These are phyloP conservation scores for Pseudococcus viburni DNA, from an alignment of 2,888 invertebrate genomes.

Conservation along the genomic window DNA sequence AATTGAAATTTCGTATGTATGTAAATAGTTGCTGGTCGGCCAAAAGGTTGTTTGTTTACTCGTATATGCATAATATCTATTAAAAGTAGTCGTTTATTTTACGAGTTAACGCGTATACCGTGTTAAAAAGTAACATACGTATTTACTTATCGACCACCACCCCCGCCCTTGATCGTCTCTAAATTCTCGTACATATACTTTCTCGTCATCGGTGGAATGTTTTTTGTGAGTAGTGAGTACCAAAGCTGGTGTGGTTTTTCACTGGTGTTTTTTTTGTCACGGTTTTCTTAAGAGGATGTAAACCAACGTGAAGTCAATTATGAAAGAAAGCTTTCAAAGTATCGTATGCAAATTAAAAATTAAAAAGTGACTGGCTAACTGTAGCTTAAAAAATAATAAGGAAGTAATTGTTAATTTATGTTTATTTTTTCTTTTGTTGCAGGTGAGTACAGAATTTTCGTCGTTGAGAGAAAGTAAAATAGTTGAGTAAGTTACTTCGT, in stretches of 20 bases:
- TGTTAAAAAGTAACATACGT: constrained; percentile 53
- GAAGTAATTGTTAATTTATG: too few relatives aligned
- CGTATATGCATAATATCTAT: constrained; percentile 41
- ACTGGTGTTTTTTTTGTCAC: background rate
- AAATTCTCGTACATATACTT: background rate
- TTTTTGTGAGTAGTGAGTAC: background rate
- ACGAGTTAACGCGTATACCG: constrained; percentile 45
- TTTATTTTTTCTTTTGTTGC: too few relatives aligned
- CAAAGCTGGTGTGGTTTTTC: background rate
- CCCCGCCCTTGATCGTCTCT: background rate
- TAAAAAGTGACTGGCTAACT: too few relatives aligned
- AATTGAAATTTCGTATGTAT: constrained; percentile 32
- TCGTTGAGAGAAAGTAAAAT: too few relatives aligned
- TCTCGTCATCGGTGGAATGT: background rate
- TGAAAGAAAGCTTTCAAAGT: too few relatives aligned
- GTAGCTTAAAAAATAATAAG: too few relatives aligned
- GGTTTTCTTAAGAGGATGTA: too few relatives aligned
- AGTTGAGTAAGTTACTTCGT: too few relatives aligned
- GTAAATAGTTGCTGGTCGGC: constrained; percentile 1
- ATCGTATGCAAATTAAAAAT: too few relatives aligned
- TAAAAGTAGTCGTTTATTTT: constrained; percentile 53
- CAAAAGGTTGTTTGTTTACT: constrained; percentile 41
- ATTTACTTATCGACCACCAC: constrained; percentile 32
- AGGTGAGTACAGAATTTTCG: too few relatives aligned
- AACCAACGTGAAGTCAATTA: too few relatives aligned